Conservation (phyloP, 2,113 vertebrate genomes). For the Amazona guildingii region DNA sequence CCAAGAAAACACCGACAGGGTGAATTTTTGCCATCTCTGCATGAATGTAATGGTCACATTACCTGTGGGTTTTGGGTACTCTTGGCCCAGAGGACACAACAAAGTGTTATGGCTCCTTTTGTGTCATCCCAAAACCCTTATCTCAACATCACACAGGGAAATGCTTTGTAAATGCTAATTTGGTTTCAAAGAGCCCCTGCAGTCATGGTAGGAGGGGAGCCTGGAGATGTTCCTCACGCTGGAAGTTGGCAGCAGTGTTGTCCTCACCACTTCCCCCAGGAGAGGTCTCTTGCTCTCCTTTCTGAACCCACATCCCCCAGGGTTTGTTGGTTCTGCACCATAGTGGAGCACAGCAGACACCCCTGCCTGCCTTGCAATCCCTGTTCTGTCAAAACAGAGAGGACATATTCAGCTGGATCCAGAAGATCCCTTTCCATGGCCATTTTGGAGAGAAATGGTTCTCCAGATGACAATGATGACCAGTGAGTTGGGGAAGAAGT, state of each 20-base stretch:
- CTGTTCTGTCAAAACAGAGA: not conserved
- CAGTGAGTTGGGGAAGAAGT: not conserved
- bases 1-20: not conserved
- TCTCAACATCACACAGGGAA: not conserved
- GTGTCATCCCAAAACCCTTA: not conserved
- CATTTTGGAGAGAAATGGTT: not conserved
- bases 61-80: not conserved
- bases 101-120: not conserved
- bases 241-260: not conserved
- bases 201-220: not conserved
- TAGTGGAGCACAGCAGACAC: not conserved
- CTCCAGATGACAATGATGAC: not conserved
- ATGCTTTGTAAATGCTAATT: not conserved
- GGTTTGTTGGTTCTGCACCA: not conserved
- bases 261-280: not conserved
- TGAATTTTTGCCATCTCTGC: not conserved
- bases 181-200: not conserved
- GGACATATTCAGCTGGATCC: not conserved
- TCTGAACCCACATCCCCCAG: not conserved
- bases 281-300: not conserved
- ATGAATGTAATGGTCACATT: not conserved
- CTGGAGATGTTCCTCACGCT: not conserved
- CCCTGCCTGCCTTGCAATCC: not conserved
- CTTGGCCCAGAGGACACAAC: accelerated
- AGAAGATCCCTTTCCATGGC: not conserved